Percentiles rank a stretch among this genome's conserved stretches.
These are phyloP conservation scores for Pseudoips prasinana DNA, from an alignment of 2,888 invertebrate genomes.

Conservation along the genomic window DNA sequence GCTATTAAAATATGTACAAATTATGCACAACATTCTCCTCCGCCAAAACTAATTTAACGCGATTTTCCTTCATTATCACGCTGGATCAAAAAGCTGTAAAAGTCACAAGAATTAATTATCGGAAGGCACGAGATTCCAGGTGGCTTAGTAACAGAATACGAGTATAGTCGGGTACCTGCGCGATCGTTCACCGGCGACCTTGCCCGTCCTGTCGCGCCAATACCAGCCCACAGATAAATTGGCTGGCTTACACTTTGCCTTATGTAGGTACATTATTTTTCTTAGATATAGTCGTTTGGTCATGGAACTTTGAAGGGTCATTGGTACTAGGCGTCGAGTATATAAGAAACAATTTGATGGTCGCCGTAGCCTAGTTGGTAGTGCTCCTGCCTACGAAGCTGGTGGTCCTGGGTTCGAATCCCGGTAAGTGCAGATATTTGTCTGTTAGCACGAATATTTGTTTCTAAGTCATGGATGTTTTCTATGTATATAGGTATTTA, in stretches of 20 bases:
- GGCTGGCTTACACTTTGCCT: slow-evolving; percentile 21
- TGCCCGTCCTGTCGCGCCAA: slow-evolving; percentile 24
- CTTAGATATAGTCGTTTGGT: not conserved
- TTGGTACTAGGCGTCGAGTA: too few relatives aligned
- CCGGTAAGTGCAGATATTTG: too few relatives aligned
- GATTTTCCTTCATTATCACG: slow-evolving; percentile 10
- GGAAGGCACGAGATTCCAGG: slow-evolving; percentile 14
- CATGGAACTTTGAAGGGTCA: too few relatives aligned
- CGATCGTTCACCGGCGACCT: slow-evolving; percentile 27
- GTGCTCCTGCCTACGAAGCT: too few relatives aligned
- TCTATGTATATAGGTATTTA: too few relatives aligned
- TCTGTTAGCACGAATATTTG: too few relatives aligned
- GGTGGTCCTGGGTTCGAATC: too few relatives aligned
- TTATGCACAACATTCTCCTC: too few relatives aligned
- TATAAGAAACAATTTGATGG: too few relatives aligned
- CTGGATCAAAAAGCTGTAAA: slow-evolving; percentile 18
- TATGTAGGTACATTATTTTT: slow-evolving; percentile 1
- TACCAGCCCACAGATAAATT: slow-evolving; percentile 22
- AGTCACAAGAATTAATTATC: slow-evolving; percentile 12
- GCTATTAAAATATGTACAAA: too few relatives aligned
- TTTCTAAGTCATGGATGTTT: too few relatives aligned
- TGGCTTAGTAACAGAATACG: slow-evolving; percentile 7
- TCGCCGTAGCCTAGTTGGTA: too few relatives aligned
- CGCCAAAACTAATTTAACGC: not conserved
- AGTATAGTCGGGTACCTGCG: slow-evolving; percentile 19